These are phyloP conservation scores for Malurus leucopterus DNA, from an alignment of 2,797 vertebrate genomes.

Conservation along the genomic window DNA sequence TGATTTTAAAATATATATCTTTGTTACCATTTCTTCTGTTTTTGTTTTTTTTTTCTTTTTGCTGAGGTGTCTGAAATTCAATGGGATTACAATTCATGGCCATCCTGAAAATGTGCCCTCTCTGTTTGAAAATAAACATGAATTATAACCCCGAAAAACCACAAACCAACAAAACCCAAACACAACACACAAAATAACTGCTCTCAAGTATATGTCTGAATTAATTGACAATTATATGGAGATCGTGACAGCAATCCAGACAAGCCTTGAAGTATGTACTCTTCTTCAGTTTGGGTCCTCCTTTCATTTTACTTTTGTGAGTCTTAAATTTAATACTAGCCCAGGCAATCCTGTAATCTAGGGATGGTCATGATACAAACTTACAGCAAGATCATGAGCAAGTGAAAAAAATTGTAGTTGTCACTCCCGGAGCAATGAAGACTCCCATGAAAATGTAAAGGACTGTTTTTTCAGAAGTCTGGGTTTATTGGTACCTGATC, in stretches of 20 bases:
- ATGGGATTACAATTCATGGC: not conserved
- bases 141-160: not conserved
- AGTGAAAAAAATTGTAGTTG: not conserved
- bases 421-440: not conserved
- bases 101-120: not conserved
- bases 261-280: not conserved
- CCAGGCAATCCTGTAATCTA: not conserved
- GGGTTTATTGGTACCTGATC: not conserved
- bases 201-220: not conserved
- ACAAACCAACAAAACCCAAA: too few relatives aligned
- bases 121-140: not conserved
- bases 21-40: not conserved
- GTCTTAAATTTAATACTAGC: not conserved
- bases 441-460: not conserved
- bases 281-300: not conserved
- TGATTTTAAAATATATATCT: not conserved
- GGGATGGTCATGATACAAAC: not conserved
- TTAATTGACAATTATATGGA: not conserved
- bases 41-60: not conserved
- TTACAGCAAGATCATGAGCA: not conserved
- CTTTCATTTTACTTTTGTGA: not conserved
- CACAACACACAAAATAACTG: too few relatives aligned
- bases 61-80: not conserved
- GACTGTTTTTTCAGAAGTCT: not conserved
- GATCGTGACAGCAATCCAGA: too few relatives aligned